phyloP scores from a whole-genome alignment of 2,888 invertebrate genomes.

The Cephus nigrinus region DNA sequence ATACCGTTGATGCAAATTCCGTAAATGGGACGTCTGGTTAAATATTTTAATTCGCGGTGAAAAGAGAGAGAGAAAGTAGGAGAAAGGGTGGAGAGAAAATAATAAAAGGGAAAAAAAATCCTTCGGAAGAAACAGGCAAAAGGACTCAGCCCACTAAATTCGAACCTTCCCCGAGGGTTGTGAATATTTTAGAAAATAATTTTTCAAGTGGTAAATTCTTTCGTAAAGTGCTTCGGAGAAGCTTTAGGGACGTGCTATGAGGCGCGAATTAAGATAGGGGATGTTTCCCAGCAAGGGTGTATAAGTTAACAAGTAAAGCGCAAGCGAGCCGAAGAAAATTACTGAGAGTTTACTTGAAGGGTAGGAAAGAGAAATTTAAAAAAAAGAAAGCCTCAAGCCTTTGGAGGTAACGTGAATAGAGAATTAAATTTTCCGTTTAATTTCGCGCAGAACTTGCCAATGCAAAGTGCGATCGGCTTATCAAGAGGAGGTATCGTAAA shows the following conservation, averaged over 20 bases:
- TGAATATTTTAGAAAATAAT: neutral
- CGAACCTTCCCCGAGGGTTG: neutral
- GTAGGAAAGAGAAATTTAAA: neutral
- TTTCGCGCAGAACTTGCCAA: neutral
- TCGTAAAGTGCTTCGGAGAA: neutral
- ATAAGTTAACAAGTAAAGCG: neutral
- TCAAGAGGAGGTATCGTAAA: neutral
- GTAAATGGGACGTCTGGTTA: neutral
- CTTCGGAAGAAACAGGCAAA: neutral
- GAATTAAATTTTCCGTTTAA: neutral
- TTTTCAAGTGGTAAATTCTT: neutral
- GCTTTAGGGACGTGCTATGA: neutral
- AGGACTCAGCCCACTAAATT: constrained; percentile 6
- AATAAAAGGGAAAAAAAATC: neutral
- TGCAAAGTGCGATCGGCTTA: neutral
- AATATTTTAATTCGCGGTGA: neutral
- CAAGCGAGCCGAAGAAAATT: neutral
- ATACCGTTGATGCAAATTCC: neutral
- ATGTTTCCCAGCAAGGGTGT: neutral
- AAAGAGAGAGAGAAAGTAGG: neutral
- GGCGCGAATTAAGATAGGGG: neutral
- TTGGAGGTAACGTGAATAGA: neutral
- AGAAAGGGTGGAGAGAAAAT: no score
- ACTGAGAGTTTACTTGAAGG: neutral
- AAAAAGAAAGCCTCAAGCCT: neutral